A percentile compares a stretch with the other conserved stretches of the same genome.
phyloP scores from a whole-genome alignment of 2,113 vertebrate species.

The Clupea harengus region DNA sequence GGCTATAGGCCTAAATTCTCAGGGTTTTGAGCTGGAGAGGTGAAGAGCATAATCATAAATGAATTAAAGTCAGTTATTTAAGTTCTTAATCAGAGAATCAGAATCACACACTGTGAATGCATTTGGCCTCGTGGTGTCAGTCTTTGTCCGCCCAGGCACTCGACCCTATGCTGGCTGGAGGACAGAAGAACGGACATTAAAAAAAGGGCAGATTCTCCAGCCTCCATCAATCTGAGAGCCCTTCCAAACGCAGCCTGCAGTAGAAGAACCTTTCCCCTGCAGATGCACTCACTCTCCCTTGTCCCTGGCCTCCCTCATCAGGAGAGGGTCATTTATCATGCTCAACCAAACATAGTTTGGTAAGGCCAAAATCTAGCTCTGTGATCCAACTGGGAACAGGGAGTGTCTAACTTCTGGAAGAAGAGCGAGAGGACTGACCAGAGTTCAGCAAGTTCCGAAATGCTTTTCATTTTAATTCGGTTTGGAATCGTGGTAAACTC shows the following conservation, averaged over 20 bases:
- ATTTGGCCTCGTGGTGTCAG: background rate
- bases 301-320: background rate
- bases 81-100: too few relatives aligned
- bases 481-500: background rate
- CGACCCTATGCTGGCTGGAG: background rate
- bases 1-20: background rate
- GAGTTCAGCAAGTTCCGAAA: slow-evolving; percentile 3
- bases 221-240: background rate
- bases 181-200: background rate
- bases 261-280: background rate
- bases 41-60: too few relatives aligned
- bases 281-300: background rate
- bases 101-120: background rate
- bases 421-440: background rate
- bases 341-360: slow-evolving; percentile 15
- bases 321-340: background rate
- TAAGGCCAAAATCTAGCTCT: background rate
- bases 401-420: background rate
- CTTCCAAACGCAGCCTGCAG: background rate
- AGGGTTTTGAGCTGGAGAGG: background rate
- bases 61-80: too few relatives aligned
- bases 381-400: slow-evolving; percentile 8
- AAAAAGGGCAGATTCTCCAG: background rate
- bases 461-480: background rate
- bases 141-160: background rate